Conservation (phyloP, 2,888 invertebrate genomes). For the Loripinus fragilis region DNA sequence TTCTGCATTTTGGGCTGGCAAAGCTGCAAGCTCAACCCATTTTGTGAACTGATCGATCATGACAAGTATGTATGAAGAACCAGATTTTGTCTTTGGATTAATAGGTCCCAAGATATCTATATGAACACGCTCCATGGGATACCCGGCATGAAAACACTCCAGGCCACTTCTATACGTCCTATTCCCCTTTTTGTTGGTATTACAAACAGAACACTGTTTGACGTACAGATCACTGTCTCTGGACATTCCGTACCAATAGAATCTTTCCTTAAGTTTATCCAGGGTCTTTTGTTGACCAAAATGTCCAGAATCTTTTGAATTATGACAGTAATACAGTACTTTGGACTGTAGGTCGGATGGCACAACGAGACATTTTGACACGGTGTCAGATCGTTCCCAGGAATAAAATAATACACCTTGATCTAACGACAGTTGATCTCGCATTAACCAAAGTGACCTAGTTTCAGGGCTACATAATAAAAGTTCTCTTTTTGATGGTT, state of each 20-base stretch:
- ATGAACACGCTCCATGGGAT: too few species aligned
- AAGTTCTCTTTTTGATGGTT: background rate
- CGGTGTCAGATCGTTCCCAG: background rate
- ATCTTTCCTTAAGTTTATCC: background rate
- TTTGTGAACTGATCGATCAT: slow-evolving; percentile 45
- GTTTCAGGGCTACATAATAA: background rate
- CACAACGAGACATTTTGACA: background rate
- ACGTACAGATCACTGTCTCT: background rate
- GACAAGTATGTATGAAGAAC: too few species aligned
- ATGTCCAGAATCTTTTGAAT: slow-evolving; percentile 21
- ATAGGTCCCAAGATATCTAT: background rate
- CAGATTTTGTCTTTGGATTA: too few species aligned
- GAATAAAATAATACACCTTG: background rate
- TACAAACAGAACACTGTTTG: background rate
- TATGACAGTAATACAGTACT: background rate
- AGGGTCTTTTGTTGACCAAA: background rate
- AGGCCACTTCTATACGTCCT: too few species aligned
- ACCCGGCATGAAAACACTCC: too few species aligned
- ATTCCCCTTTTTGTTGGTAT: background rate
- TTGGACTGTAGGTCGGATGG: background rate
- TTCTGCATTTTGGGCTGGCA: slow-evolving; percentile 38
- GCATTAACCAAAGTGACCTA: background rate
- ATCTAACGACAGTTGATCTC: background rate
- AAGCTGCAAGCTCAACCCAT: slow-evolving; percentile 35
- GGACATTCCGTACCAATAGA: background rate